phyloP scores from a whole-genome alignment of 2,888 invertebrate genomes.

The Tenthredo scrophulariae region DNA sequence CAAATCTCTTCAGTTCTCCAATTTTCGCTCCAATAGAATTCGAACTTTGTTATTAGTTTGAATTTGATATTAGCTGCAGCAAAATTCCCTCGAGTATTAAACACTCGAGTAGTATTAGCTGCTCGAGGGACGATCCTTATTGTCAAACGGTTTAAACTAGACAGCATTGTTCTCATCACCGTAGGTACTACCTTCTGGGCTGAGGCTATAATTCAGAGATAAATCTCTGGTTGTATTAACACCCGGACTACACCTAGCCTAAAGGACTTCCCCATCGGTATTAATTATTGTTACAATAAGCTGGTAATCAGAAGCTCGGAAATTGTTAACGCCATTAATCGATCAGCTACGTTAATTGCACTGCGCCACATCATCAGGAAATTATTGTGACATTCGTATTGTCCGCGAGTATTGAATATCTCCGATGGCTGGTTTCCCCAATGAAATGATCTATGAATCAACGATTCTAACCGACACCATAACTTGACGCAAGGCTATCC shows the following conservation, averaged over 20 bases:
- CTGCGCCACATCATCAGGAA: neutral
- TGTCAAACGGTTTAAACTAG: conserved; percentile 26
- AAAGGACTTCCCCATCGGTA: neutral
- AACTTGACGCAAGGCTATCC: neutral
- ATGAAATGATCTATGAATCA: conserved; percentile 31
- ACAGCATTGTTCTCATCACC: neutral
- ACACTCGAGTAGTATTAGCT: conserved; percentile 18
- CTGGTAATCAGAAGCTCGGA: neutral
- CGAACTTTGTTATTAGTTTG: conserved; percentile 42
- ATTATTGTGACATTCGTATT: conserved; percentile 6
- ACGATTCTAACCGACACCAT: neutral
- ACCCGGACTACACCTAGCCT: neutral
- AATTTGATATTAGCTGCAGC: conserved; percentile 38
- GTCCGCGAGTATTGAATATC: neutral
- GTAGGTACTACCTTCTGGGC: neutral
- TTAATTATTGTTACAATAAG: neutral
- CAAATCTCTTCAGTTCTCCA: neutral
- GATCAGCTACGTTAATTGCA: neutral
- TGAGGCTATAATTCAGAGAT: neutral
- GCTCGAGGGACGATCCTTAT: conserved; percentile 11
- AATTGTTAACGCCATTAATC: neutral
- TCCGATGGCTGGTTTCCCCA: neutral
- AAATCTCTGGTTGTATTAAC: conserved; percentile 1
- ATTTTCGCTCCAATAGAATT: neutral
- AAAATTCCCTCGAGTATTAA: conserved; percentile 17